phyloP scores from a whole-genome alignment of 1,140 invertebrate genomes.

The Drosophila lacertosa region DNA sequence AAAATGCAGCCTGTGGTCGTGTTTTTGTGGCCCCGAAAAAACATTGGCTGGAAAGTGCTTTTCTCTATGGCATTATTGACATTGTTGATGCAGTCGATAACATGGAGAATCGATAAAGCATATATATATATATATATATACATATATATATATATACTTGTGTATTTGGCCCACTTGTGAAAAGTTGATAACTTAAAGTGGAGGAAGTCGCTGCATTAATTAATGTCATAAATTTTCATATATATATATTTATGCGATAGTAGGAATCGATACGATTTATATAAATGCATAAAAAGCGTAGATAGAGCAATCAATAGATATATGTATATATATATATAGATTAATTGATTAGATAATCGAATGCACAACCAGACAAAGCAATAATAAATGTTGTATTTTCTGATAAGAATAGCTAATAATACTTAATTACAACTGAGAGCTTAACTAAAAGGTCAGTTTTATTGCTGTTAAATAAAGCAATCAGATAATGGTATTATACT shows the following conservation, averaged over 20 bases:
- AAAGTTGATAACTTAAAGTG: slow-evolving; percentile 1
- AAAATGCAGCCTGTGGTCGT: slow-evolving; percentile 20
- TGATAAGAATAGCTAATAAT: background rate
- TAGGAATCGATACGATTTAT: background rate
- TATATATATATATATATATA: slow-evolving; percentile 4
- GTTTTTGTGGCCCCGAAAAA: too few species aligned
- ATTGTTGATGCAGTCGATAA: slow-evolving; percentile 42
- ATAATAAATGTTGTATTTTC: background rate
- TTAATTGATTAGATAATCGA: slow-evolving; percentile 51
- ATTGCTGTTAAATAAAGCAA: background rate
- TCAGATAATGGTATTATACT: background rate
- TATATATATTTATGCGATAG: background rate
- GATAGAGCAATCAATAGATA: too few species aligned
- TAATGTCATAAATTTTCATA: slow-evolving; percentile 36
- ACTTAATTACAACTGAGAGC: background rate
- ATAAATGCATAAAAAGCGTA: background rate
- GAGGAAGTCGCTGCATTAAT: slow-evolving; percentile 30
- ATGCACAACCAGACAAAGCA: background rate
- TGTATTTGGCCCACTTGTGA: slow-evolving; percentile 26
- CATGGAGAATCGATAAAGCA: slow-evolving; percentile 44
- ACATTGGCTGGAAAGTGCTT: slow-evolving; percentile 48
- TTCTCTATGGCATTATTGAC: slow-evolving; percentile 57
- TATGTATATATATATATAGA: too few species aligned
- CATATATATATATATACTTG: background rate
- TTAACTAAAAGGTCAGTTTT: slow-evolving; percentile 29